Percentiles rank a stretch among this genome's conserved stretches.
Evolutionary conservation across 2,797 vertebrate species (phyloP).

Genomic region (Enteromius argenteus): DNA sequence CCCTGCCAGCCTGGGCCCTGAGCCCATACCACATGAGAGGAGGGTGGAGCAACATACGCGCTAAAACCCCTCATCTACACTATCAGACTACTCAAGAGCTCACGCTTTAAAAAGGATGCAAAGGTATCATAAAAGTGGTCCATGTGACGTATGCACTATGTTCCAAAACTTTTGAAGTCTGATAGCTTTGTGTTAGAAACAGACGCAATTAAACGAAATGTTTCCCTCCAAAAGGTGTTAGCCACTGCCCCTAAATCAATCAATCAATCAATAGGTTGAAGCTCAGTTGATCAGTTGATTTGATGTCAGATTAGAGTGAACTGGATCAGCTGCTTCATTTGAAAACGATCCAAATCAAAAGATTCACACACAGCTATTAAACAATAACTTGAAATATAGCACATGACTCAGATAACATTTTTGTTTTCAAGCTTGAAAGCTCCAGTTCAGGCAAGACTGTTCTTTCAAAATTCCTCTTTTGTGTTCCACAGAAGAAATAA

Average conservation of each 20-base stretch:
- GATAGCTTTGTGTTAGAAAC: conserved; percentile 10
- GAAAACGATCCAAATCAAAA: not conserved
- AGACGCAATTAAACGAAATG: not conserved
- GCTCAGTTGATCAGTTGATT: not conserved
- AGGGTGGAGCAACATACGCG: conserved; percentile 58
- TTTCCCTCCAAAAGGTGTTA: not conserved
- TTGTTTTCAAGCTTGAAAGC: not conserved
- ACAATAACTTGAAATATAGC: not conserved
- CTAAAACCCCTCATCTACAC: conserved; percentile 41
- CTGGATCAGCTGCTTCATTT: not conserved
- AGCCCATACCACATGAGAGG: conserved; percentile 74
- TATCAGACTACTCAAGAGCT: not conserved
- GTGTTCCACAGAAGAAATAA: not conserved
- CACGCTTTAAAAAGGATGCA: conserved; percentile 10
- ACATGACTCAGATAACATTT: not conserved
- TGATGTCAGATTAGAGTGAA: not conserved
- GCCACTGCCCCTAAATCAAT: not conserved
- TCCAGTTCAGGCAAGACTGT: not conserved
- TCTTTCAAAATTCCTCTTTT: not conserved
- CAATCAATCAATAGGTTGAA: not conserved
- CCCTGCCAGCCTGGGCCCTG: conserved; percentile 60
- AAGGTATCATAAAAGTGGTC: conserved; percentile 3
- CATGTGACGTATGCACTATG: not conserved
- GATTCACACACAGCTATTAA: not conserved
- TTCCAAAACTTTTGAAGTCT: conserved; percentile 9